phyloP scores from a whole-genome alignment of 2,113 vertebrate species.

The Emydura subglobosa region DNA sequence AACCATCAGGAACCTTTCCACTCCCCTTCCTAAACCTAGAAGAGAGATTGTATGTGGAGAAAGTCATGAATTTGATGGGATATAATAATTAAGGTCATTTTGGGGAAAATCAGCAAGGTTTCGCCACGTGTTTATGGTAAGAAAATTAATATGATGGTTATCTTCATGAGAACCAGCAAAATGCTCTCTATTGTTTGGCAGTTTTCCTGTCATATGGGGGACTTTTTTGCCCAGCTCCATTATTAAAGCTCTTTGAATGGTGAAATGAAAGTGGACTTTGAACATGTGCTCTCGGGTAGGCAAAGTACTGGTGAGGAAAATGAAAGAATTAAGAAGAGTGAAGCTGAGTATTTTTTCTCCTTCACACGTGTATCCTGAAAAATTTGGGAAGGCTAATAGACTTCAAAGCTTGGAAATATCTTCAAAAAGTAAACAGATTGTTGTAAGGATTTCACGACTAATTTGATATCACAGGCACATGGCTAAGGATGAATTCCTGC shows the following conservation, averaged over 20 bases:
- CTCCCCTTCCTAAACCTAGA: neutral
- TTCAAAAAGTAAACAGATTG: rapidly evolving
- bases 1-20: neutral
- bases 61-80: neutral
- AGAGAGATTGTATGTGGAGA: neutral
- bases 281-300: neutral
- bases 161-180: neutral
- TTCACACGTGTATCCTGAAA: neutral
- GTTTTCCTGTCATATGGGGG: neutral
- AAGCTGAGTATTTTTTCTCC: neutral
- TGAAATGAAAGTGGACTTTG: neutral
- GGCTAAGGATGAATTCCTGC: neutral
- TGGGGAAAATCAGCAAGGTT: neutral
- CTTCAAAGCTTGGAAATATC: neutral
- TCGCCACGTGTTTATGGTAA: neutral
- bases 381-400: neutral
- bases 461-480: neutral
- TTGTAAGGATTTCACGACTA: rapidly evolving
- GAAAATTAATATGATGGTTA: neutral
- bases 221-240: neutral
- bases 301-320: neutral
- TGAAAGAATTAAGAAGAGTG: neutral
- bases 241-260: neutral
- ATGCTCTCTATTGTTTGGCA: neutral
- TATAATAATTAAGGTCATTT: neutral